Conservation (phyloP, 2,113 vertebrate species). For the Gasterosteus nipponicus region DNA sequence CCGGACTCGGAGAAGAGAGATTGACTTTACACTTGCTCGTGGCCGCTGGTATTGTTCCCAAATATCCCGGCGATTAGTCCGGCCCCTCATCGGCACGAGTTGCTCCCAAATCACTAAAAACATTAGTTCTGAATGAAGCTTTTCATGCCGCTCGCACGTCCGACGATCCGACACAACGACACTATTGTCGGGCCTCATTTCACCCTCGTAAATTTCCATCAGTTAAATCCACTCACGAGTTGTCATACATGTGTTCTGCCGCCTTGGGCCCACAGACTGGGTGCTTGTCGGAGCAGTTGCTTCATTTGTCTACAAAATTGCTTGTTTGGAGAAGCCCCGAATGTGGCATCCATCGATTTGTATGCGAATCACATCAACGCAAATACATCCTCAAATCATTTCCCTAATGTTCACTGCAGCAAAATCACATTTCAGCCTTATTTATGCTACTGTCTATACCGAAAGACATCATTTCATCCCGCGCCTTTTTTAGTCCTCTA, state of each 20-base stretch:
- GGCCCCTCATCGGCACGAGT: constrained; percentile 38
- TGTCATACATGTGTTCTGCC: constrained; percentile 40
- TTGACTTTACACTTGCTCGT: constrained; percentile 20
- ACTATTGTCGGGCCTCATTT: constrained; percentile 21
- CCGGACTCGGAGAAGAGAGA: constrained; percentile 18
- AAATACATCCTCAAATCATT: constrained; percentile 63
- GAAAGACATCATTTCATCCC: constrained; percentile 48
- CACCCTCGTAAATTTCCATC: constrained; percentile 34
- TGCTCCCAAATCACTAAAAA: constrained; percentile 55
- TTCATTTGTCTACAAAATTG: constrained; percentile 69
- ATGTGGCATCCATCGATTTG: constrained; percentile 67
- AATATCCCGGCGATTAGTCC: constrained; percentile 44
- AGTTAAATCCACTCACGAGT: constrained; percentile 40
- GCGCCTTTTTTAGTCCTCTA: constrained; percentile 47
- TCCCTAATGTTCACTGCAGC: constrained; percentile 69
- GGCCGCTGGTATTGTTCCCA: constrained; percentile 27
- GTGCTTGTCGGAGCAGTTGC: constrained; percentile 47
- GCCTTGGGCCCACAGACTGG: constrained; percentile 29
- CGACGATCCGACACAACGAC: constrained; percentile 23
- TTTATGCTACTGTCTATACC: constrained; percentile 52
- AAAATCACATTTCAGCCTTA: constrained; percentile 59
- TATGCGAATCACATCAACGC: constrained; percentile 62
- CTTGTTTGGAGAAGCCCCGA: constrained; percentile 65
- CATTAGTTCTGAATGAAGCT: constrained; percentile 53
- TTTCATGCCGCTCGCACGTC: constrained; percentile 19